These are phyloP conservation scores for Mellivora capensis DNA, from an alignment of 2,113 vertebrate species.

Conservation along the genomic window DNA sequence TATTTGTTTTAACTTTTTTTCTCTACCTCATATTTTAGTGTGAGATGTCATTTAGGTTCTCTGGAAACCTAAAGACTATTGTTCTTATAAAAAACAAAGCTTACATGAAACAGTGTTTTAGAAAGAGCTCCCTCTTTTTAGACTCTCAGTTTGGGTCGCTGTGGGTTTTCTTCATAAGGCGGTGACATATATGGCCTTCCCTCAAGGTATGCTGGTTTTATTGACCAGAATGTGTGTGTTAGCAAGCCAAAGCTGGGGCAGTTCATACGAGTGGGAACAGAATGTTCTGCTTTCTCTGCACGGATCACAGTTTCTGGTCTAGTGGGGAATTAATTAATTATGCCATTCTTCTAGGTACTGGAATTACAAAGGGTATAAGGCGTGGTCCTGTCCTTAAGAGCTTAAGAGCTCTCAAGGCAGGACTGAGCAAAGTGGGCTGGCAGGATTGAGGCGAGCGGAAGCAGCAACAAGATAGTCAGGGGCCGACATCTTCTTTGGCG, in stretches of 20 bases:
- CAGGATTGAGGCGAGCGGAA: neutral
- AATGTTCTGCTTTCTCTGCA: constrained; percentile 31
- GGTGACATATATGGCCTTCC: neutral
- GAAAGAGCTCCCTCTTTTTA: neutral
- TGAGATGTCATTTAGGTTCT: neutral
- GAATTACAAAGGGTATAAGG: constrained; percentile 32
- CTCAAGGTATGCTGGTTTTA: constrained; percentile 40
- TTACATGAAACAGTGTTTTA: neutral
- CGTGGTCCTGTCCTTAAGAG: neutral
- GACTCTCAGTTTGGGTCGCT: neutral
- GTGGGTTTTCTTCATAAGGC: neutral
- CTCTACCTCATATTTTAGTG: neutral
- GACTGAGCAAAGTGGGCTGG: neutral
- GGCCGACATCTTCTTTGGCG: too few relatives aligned
- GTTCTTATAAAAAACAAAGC: neutral
- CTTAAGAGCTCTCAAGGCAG: neutral
- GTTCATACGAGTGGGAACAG: constrained; percentile 2
- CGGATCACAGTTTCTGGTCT: constrained; percentile 42
- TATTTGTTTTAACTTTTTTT: neutral
- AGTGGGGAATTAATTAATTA: constrained; percentile 13
- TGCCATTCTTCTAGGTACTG: constrained; percentile 31
- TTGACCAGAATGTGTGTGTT: constrained; percentile 35
- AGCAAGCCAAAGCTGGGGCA: neutral
- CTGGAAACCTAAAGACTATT: neutral
- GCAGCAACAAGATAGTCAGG: neutral